Percentiles rank a stretch among this genome's conserved stretches.
These are phyloP conservation scores for Scomber japonicus DNA, from an alignment of 2,113 vertebrate genomes.

Conservation along the genomic window DNA sequence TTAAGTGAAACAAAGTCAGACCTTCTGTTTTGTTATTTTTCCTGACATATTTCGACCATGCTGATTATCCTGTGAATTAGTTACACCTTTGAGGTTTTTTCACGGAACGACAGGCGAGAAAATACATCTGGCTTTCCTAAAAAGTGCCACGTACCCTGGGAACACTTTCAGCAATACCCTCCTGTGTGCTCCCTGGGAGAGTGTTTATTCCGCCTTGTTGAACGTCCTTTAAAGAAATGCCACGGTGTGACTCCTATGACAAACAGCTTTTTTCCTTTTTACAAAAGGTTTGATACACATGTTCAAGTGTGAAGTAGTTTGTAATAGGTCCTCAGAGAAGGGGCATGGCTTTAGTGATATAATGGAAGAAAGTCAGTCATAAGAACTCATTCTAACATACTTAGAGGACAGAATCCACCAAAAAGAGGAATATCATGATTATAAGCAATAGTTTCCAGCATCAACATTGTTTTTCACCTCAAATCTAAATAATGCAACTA, in stretches of 20 bases:
- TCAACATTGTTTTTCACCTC: background rate
- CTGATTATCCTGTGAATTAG: background rate
- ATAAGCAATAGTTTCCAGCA: background rate
- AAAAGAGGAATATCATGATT: background rate
- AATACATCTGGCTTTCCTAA: background rate
- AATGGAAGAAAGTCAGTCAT: conserved; percentile 18
- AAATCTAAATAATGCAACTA: background rate
- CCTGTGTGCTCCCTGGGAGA: background rate
- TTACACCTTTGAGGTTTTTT: background rate
- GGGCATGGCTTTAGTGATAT: background rate
- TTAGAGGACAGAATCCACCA: too few relatives aligned
- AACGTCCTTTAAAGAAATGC: conserved; percentile 28
- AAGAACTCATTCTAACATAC: background rate
- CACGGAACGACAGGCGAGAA: background rate
- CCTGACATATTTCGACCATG: background rate
- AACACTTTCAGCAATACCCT: conserved; percentile 19
- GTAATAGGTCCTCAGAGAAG: conserved; percentile 39
- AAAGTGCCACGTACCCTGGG: conserved; percentile 4
- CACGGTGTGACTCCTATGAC: background rate
- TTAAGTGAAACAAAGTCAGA: background rate
- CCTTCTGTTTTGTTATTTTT: too few relatives aligned
- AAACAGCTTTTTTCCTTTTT: conserved; percentile 27
- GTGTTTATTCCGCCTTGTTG: conserved; percentile 32
- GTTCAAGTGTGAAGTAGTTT: conserved; percentile 21
- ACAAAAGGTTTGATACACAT: conserved; percentile 25